Base-by-base conservation (phyloP, 1,140 invertebrate species). In the Eriocheir sinensis region DNA sequence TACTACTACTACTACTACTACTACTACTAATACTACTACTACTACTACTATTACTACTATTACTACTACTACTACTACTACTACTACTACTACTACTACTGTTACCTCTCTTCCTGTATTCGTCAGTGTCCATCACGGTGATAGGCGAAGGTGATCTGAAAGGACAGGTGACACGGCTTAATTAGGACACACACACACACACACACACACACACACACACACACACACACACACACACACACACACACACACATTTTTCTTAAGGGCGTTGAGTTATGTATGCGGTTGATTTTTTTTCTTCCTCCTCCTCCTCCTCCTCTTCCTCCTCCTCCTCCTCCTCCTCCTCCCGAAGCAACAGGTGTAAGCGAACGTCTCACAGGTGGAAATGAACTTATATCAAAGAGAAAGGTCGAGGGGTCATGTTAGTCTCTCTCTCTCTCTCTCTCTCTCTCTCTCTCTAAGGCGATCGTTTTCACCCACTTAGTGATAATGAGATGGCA, bases 61-160 rank as follows among this genome's bases (percentile, higher is more conserved):
- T n/a, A n/a, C 27, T 72, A 72, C 60, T 72, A 72, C 60, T 72
- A 72, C 60, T 72, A 72, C 60, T 72, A 72, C 60, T 72, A 72
- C 60, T 72, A 72, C 60, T 1, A 72, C 60, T 8, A n/a, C 60
- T 72, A 72, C 60, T 72, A 72, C 60, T 72, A 72, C 60, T 72
- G 27, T n/a, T 72, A n/a, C 60, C n/a, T 2, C 60, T 72, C 34
- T 53, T 89, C 88, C 88, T 53, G n/a, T 89, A 89, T 30, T 89
- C 88, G 44, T 89, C 88, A 2, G 88, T 32, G 32, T 89, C 88
- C 88, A 89, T 89, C 40, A 53, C 32, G 38, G 88, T 8, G 3
- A 89, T 41, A 1, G 88, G 88, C 32, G 88, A 89, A 3, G 41
- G n/a, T 1, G 88, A 32, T 32, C 88, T 89, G 88, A 86, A 41